Percentiles rank a stretch among this genome's conserved stretches.
These are phyloP conservation scores for Pseudopipra pipra DNA, from an alignment of 2,113 vertebrate species.

Conservation along the genomic window DNA sequence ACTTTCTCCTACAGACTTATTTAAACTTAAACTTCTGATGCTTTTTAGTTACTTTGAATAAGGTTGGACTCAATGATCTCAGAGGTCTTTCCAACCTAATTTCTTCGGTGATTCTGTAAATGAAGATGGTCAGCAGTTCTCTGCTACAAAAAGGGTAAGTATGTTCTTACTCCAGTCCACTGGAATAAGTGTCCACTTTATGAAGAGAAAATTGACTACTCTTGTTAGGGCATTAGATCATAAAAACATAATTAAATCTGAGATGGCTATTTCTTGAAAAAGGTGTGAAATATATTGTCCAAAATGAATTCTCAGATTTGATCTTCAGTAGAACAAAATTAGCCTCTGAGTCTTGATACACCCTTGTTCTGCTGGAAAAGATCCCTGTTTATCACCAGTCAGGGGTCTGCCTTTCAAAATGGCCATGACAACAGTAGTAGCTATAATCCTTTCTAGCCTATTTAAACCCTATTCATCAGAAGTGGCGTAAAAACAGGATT, in stretches of 20 bases:
- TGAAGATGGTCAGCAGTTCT: not conserved
- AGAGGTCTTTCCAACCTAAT: not conserved
- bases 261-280: not conserved
- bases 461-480: not conserved
- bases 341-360: not conserved
- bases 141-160: not conserved
- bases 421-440: not conserved
- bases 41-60: not conserved
- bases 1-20: not conserved
- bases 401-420: not conserved
- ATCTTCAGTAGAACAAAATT: not conserved
- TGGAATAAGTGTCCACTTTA: not conserved
- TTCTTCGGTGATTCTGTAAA: not conserved
- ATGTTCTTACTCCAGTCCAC: not conserved
- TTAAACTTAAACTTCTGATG: not conserved
- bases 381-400: not conserved
- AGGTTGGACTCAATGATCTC: not conserved
- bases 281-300: not conserved
- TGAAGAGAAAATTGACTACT: not conserved
- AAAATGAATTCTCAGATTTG: not conserved
- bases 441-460: not conserved
- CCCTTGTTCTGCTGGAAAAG: not conserved
- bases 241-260: not conserved
- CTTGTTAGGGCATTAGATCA: not conserved
- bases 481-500: not conserved